Conservation (phyloP, 2,888 invertebrate genomes). For the Mantis religiosa region DNA sequence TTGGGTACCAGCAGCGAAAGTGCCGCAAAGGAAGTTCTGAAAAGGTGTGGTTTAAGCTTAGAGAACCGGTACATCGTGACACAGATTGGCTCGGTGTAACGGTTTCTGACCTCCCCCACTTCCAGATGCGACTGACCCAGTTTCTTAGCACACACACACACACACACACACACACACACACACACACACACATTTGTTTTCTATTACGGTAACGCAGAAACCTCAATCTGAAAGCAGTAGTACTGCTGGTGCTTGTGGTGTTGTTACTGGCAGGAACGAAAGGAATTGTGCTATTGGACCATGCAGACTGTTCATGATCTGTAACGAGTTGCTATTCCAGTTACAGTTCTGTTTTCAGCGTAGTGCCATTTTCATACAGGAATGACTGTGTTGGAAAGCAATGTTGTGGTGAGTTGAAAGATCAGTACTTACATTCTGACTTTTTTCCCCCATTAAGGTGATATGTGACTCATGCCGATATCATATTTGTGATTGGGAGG, state of each 20-base stretch:
- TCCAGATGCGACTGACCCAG: background rate
- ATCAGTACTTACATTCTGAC: no score
- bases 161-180: no score
- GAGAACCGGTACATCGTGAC: background rate
- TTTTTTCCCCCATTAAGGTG: no score
- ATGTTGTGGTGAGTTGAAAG: background rate
- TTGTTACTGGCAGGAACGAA: background rate
- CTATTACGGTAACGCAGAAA: background rate
- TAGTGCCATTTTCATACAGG: background rate
- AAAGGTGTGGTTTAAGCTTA: background rate
- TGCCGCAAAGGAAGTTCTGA: background rate
- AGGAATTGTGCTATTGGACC: background rate
- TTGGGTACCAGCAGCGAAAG: background rate
- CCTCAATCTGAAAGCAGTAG: background rate
- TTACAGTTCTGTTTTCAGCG: background rate
- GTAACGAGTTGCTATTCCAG: background rate
- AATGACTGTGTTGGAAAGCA: background rate
- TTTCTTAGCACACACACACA: background rate
- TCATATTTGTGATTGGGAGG: no score
- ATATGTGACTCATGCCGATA: no score
- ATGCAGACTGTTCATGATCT: background rate
- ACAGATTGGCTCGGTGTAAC: background rate
- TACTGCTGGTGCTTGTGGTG: background rate
- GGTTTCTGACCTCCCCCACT: conserved; percentile 13
- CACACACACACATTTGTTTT: background rate